These are phyloP conservation scores for Herpailurus yagouaroundi DNA, from an alignment of 2,113 vertebrate genomes.

Conservation along the genomic window DNA sequence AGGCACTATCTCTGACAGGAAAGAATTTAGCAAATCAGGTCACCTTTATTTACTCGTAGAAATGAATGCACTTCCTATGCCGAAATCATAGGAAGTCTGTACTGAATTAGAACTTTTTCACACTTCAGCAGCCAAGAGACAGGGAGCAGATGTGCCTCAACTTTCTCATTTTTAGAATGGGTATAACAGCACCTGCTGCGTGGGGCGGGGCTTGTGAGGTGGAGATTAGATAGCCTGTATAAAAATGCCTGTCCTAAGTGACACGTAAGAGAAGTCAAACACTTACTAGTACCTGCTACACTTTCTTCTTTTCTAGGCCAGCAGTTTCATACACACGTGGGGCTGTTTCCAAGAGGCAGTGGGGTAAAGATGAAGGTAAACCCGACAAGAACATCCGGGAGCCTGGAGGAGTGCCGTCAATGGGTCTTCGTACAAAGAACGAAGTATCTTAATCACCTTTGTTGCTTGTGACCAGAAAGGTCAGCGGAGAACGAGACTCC, in stretches of 20 bases:
- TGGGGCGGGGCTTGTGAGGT: too few relatives aligned
- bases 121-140: not conserved
- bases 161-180: not conserved
- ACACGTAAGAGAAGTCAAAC: not conserved
- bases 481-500: not conserved
- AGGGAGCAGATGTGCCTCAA: not conserved
- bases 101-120: not conserved
- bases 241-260: not conserved
- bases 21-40: not conserved
- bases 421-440: not conserved
- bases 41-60: not conserved
- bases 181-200: not conserved
- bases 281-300: not conserved
- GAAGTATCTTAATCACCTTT: not conserved
- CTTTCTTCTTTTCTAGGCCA: not conserved
- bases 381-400: not conserved
- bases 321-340: not conserved
- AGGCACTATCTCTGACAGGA: not conserved
- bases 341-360: not conserved
- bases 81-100: not conserved
- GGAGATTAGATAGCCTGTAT: not conserved
- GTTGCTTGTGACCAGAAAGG: not conserved
- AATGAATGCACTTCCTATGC: not conserved
- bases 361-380: not conserved
- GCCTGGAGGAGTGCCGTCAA: accelerated